phyloP scores from a whole-genome alignment of 2,113 vertebrate genomes.

The Embiotoca jacksoni region DNA sequence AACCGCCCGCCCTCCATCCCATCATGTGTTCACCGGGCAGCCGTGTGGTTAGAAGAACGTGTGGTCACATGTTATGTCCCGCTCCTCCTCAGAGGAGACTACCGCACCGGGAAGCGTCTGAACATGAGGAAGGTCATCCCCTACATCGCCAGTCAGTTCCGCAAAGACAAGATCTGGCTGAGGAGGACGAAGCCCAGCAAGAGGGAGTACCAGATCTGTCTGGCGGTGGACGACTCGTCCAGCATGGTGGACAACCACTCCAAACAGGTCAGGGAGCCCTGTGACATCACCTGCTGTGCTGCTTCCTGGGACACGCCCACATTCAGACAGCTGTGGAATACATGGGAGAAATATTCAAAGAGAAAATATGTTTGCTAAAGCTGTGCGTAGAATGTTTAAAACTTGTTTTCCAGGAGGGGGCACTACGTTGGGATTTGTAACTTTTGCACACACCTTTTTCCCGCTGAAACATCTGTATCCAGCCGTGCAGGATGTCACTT shows the following conservation, averaged over 20 bases:
- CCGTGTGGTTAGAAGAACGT: not conserved
- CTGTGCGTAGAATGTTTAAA: too few relatives aligned
- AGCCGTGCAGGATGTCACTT: too few relatives aligned
- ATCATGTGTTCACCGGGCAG: too few relatives aligned
- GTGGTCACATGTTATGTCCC: not conserved
- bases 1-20: not conserved
- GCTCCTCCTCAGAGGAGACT: constrained; percentile 89
- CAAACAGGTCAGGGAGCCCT: constrained; percentile 88
- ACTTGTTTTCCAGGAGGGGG: too few relatives aligned
- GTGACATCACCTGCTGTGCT: not conserved
- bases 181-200: constrained; percentile 97
- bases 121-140: constrained; percentile 99
- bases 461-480: too few relatives aligned
- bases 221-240: constrained; percentile 97
- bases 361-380: too few relatives aligned
- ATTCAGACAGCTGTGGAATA: too few relatives aligned
- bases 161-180: constrained; percentile 99
- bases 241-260: constrained; percentile 99
- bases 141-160: constrained; percentile 97
- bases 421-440: too few relatives aligned
- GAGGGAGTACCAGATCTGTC: constrained; percentile 96
- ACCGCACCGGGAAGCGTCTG: constrained; percentile 95
- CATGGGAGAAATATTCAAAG: too few relatives aligned
- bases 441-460: too few relatives aligned
- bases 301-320: not conserved